phyloP scores from a whole-genome alignment of 2,113 vertebrate genomes.

The Crypturellus undulatus region DNA sequence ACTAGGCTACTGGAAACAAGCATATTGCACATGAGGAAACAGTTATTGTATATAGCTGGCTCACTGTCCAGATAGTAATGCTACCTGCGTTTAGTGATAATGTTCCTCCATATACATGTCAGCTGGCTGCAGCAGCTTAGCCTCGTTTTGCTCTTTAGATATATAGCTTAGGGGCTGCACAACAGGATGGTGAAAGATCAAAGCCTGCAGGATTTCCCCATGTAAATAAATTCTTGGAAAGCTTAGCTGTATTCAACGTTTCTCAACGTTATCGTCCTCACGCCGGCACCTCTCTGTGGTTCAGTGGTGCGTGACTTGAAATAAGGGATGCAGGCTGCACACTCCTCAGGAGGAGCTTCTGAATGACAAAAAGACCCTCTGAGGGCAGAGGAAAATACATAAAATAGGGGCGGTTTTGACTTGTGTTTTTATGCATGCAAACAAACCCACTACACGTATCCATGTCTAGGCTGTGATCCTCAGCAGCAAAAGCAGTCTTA shows the following conservation, averaged over 20 bases:
- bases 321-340: neutral
- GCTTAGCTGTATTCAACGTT: neutral
- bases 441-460: neutral
- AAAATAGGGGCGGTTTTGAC: neutral
- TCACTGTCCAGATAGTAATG: constrained; percentile 17
- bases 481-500: neutral
- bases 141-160: neutral
- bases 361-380: neutral
- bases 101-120: neutral
- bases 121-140: neutral
- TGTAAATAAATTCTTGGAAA: neutral
- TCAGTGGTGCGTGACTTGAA: neutral
- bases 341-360: neutral
- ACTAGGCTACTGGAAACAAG: neutral
- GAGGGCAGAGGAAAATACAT: neutral
- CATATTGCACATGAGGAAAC: neutral
- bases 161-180: neutral
- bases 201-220: neutral
- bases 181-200: neutral
- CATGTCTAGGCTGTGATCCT: neutral
- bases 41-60: neutral
- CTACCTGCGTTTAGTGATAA: neutral
- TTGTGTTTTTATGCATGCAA: neutral
- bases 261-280: neutral
- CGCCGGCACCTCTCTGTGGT: neutral